Evolutionary conservation across 2,113 vertebrate species (phyloP).

Genomic region (Strix uralensis): DNA sequence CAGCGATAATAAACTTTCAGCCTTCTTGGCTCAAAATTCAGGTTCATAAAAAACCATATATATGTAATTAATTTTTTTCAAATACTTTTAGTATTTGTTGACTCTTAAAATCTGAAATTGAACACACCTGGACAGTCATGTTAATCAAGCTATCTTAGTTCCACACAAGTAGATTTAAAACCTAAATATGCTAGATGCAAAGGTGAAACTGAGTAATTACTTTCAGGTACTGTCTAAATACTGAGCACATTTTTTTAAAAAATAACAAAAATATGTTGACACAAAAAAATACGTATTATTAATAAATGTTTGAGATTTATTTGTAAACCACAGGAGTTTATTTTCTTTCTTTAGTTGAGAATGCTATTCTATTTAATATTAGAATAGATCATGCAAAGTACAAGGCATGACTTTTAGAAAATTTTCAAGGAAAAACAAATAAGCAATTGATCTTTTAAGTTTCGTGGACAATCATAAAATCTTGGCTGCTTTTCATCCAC

Average conservation of each 20-base stretch:
- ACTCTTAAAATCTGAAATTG: not conserved
- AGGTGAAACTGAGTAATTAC: not conserved
- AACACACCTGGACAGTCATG: not conserved
- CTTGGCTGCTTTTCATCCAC: not conserved
- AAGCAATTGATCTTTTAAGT: not conserved
- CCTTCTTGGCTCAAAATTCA: not conserved
- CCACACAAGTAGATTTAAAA: not conserved
- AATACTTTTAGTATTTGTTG: not conserved
- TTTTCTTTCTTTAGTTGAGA: not conserved
- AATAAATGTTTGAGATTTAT: not conserved
- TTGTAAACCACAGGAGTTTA: not conserved
- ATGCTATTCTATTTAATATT: not conserved
- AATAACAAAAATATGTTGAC: not conserved
- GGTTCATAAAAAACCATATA: not conserved
- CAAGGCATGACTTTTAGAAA: not conserved
- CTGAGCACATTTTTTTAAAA: fast-evolving
- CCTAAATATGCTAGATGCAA: not conserved
- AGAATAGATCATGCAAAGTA: not conserved
- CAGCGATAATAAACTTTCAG: not conserved
- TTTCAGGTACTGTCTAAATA: not conserved
- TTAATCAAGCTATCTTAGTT: not conserved
- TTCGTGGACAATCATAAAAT: not conserved
- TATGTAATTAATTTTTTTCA: not conserved
- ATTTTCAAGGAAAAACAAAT: not conserved
- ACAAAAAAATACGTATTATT: not conserved